Conservation (phyloP, 2,797 vertebrate genomes). For the Neopelma chrysocephalum region DNA sequence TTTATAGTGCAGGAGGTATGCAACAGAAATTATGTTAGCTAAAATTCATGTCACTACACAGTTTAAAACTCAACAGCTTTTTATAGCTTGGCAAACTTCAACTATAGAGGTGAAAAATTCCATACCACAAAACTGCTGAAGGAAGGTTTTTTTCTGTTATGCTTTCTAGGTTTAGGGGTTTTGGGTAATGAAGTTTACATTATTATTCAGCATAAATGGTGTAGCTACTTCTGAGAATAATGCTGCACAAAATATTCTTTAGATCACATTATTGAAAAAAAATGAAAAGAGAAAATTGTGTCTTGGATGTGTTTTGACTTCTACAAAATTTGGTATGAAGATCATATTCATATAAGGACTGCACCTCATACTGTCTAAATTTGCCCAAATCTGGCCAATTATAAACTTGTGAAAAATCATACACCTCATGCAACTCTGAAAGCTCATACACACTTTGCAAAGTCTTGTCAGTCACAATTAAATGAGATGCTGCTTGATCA, state of each 20-base stretch:
- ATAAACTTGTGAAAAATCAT: not conserved
- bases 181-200: not conserved
- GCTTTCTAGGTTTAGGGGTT: not conserved
- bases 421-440: not conserved
- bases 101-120: not conserved
- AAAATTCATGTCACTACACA: not conserved
- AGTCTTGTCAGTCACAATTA: not conserved
- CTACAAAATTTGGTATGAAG: not conserved
- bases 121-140: not conserved
- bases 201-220: not conserved
- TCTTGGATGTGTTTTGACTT: not conserved
- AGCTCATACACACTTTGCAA: not conserved
- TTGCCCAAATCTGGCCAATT: not conserved
- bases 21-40: not conserved
- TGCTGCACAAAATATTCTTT: not conserved
- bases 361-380: not conserved
- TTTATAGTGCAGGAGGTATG: not conserved
- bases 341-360: not conserved
- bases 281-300: not conserved
- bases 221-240: not conserved
- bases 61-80: not conserved
- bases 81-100: not conserved
- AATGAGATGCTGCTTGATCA: not conserved
- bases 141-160: not conserved
- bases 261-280: not conserved